These are phyloP conservation scores for Euphydryas editha DNA, from an alignment of 2,888 invertebrate species.

Conservation along the genomic window DNA sequence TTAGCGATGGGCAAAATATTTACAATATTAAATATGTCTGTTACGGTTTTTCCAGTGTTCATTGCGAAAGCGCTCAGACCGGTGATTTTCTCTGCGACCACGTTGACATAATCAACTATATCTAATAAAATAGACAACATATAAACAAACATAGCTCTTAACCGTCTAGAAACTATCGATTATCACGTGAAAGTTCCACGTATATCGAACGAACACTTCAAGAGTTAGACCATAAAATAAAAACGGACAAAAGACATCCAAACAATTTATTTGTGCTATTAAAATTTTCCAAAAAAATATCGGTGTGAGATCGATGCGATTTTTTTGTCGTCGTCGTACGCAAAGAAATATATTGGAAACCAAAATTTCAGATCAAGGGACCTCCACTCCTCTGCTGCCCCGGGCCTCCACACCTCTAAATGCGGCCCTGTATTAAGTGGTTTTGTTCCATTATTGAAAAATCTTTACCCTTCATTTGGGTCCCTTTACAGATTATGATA, in stretches of 20 bases:
- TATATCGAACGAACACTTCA: background rate
- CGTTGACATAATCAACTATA: constrained; percentile 8
- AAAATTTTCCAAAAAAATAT: constrained; percentile 21
- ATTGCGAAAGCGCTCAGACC: constrained; percentile 4
- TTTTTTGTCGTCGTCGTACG: constrained; percentile 30
- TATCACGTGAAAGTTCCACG: constrained; percentile 4
- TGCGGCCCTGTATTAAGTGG: no score
- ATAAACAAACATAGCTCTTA: background rate
- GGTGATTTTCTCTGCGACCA: background rate
- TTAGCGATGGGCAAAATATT: background rate
- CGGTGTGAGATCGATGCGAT: constrained; percentile 28
- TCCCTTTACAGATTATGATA: no score
- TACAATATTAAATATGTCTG: constrained; percentile 3
- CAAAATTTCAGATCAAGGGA: no score
- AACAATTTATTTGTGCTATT: background rate
- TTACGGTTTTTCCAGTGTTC: constrained; percentile 7
- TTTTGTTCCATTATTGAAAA: no score
- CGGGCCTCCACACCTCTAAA: no score
- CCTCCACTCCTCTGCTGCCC: no score
- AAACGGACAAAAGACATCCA: background rate
- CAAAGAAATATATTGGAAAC: no score
- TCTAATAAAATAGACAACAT: constrained; percentile 1
- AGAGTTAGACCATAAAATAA: background rate
- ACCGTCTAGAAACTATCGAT: background rate
- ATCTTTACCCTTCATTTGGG: no score